These are phyloP conservation scores for Nomada flava DNA, from an alignment of 2,888 invertebrate species.

Conservation along the genomic window DNA sequence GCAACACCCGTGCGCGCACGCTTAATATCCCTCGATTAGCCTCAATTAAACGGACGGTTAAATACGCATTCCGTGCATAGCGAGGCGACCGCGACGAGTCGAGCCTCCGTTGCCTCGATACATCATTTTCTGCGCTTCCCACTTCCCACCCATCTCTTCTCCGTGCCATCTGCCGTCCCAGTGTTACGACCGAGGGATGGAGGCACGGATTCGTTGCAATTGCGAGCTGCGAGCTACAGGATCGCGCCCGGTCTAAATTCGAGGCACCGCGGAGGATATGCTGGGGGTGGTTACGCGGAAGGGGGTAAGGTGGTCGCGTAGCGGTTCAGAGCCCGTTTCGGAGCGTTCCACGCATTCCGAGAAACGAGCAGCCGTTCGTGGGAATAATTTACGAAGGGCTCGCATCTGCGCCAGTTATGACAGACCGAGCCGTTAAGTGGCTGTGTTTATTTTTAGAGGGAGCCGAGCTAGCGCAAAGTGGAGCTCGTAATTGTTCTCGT, in stretches of 20 bases:
- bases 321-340: slow-evolving; percentile 14
- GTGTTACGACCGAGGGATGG: too few relatives aligned
- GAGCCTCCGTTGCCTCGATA: slow-evolving; percentile 24
- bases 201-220: too few relatives aligned
- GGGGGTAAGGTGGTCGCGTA: slow-evolving; percentile 6
- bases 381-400: slow-evolving; percentile 77
- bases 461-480: slow-evolving; percentile 80
- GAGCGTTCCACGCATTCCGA: slow-evolving; percentile 61
- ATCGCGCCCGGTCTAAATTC: too few relatives aligned
- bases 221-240: too few relatives aligned
- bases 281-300: neutral
- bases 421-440: slow-evolving; percentile 78
- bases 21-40: slow-evolving; percentile 81
- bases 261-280: too few relatives aligned
- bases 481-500: slow-evolving; percentile 84
- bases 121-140: neutral
- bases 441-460: slow-evolving; percentile 82
- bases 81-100: slow-evolving; percentile 58
- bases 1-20: slow-evolving; percentile 74
- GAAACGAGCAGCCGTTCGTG: slow-evolving; percentile 74
- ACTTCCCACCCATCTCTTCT: neutral
- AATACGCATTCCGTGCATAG: slow-evolving; percentile 80
- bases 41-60: slow-evolving; percentile 80
- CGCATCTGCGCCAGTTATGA: slow-evolving; percentile 79
- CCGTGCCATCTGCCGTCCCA: neutral